Evolutionary conservation across 2,888 invertebrate species (phyloP), one percentile per base, ranked within the genome.

Genomic region (Tanytarsus gracilentus): DNA sequence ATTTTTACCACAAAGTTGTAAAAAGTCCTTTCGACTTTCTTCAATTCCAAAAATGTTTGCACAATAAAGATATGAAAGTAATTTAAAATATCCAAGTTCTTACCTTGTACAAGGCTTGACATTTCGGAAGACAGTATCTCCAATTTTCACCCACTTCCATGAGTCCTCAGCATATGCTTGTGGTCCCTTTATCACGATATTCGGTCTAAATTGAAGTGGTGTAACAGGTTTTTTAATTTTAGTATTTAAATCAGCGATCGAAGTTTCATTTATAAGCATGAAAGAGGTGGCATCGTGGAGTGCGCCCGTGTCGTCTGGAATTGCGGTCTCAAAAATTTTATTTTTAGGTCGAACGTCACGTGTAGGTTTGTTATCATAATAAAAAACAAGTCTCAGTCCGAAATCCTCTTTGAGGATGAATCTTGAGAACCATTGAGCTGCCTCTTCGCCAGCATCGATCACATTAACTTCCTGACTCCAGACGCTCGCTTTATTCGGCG

Each of bases 391-490:
- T 40, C 81, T 74, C 58, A 77, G 75, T 11, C 75, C 78, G 3
- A 66, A 68, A 49, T 76, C 71, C 48, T 79, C 75, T 56, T 75
- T 73, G 48, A 79, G 70, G 53, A 82, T 67, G 64, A 77, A 75
- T 59, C 74, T 78, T 3, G 83, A 80, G 65, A 88, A 72, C 88
- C 88, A 89, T 60, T 80, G 77, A 4, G 83, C 80, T 1, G 78
- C 80, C 65, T 81, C 81, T 64, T 81, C 80, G 1, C 88, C 88
- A 70, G 87, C 87, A 68, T 88, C 87, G 55, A 79, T 74, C 0
- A 83, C 83, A 0, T 77, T 72, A 2, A 85, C 79, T 0, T 72
- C 66, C n/a, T 75, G 73, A 23, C 76, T 75, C 82, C 82, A 82
- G 4, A 83, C 77, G 2, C 69, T 67, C 0, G 78, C 77, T 5